Conservation (phyloP, 2,888 invertebrate genomes). For the Anthophora plumipes region DNA sequence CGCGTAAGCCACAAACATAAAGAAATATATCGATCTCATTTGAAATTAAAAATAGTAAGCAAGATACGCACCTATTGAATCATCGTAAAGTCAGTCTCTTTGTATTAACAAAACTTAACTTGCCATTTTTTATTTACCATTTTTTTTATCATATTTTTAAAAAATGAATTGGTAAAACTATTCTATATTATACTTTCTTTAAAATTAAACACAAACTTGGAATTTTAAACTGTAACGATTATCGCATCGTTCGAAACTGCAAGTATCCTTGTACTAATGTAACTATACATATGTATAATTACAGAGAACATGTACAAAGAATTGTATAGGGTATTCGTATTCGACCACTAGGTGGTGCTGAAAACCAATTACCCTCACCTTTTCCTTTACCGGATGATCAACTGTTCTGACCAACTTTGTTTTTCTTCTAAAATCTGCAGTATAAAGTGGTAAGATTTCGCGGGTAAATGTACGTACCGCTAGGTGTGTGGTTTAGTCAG, state of each 20-base stretch:
- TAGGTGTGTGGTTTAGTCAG: neutral
- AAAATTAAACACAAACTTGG: neutral
- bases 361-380: slow-evolving; percentile 25
- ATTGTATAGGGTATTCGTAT: neutral
- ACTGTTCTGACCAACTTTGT: neutral
- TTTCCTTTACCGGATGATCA: neutral
- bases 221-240: neutral
- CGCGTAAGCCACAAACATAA: too few species aligned
- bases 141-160: neutral
- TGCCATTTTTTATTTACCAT: too few species aligned
- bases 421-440: neutral
- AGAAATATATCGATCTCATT: neutral
- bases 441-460: neutral
- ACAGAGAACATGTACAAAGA: neutral
- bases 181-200: neutral
- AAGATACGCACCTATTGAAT: neutral
- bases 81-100: neutral
- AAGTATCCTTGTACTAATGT: neutral
- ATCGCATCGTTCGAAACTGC: neutral
- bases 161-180: neutral
- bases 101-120: neutral
- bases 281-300: too few species aligned
- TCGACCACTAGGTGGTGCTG: slow-evolving; percentile 29
- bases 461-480: neutral
- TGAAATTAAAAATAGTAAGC: slow-evolving; percentile 9